Evolutionary conservation across 2,888 invertebrate species (phyloP).

Genomic region (Ferrisia virgata): DNA sequence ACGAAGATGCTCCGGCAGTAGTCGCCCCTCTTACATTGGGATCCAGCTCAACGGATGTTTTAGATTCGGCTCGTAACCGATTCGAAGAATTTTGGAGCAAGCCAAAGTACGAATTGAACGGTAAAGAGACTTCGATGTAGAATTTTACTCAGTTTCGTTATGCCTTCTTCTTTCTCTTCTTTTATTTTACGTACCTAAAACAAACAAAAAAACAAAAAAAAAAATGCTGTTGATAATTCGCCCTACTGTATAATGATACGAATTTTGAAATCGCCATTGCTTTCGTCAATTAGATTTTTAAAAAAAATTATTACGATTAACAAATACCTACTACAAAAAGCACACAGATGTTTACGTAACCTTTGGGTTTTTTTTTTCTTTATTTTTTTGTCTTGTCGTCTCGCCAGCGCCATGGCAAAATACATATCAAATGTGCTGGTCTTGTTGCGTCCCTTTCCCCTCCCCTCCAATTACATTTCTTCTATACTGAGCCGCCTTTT

Average conservation of each 20-base stretch:
- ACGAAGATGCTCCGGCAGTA: background rate
- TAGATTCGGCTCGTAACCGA: slow-evolving; percentile 76
- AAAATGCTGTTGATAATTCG: background rate
- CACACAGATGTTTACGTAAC: background rate
- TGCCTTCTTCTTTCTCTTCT: background rate
- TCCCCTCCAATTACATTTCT: background rate
- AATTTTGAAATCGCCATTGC: background rate
- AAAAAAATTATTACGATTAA: background rate
- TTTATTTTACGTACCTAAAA: background rate
- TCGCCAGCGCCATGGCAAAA: background rate
- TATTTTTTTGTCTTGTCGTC: background rate
- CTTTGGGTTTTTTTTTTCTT: background rate
- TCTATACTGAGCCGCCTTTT: background rate
- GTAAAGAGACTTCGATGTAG: slow-evolving; percentile 42
- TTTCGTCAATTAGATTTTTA: slow-evolving; percentile 9
- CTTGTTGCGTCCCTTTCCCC: background rate
- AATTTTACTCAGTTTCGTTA: background rate
- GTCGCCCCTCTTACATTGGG: background rate
- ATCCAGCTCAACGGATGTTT: slow-evolving; percentile 58
- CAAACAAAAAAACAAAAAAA: background rate
- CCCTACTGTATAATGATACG: background rate
- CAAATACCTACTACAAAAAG: too few species aligned
- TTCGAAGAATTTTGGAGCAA: slow-evolving; percentile 84
- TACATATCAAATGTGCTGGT: slow-evolving; percentile 9
- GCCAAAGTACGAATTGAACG: slow-evolving; percentile 50